Percentiles rank a stretch among this genome's conserved stretches.
Evolutionary conservation across 2,113 vertebrate genomes (phyloP).

Genomic region (Amblyornis subalaris): DNA sequence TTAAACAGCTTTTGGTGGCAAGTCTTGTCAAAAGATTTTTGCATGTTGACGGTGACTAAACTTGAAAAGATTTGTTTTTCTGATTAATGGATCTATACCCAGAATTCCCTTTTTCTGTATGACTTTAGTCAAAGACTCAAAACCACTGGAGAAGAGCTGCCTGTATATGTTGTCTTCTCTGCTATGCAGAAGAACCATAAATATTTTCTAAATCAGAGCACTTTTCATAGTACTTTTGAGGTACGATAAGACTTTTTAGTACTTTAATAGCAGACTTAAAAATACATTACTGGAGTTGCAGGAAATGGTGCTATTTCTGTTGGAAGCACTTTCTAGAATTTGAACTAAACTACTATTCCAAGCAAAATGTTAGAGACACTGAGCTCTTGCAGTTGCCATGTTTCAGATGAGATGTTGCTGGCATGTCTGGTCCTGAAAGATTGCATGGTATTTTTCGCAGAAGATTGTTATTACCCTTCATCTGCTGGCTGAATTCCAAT

Average conservation of each 20-base stretch:
- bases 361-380: background rate
- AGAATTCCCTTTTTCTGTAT: background rate
- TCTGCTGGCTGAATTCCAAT: constrained; percentile 37
- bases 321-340: background rate
- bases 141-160: background rate
- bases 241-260: background rate
- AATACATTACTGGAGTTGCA: background rate
- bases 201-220: background rate
- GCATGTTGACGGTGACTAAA: background rate
- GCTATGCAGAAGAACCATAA: background rate
- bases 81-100: background rate
- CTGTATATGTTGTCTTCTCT: background rate
- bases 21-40: background rate
- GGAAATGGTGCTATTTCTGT: background rate
- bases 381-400: background rate
- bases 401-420: background rate
- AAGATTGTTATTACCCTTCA: constrained; percentile 20
- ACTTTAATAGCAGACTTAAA: background rate
- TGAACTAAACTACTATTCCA: background rate
- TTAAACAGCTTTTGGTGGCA: background rate
- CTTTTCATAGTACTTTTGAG: background rate
- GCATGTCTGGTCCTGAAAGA: constrained; percentile 10
- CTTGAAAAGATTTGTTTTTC: background rate
- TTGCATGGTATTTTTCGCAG: constrained; percentile 8
- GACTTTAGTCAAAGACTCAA: background rate